phyloP scores from a whole-genome alignment of 2,888 invertebrate genomes.

The Cephus nigrinus region DNA sequence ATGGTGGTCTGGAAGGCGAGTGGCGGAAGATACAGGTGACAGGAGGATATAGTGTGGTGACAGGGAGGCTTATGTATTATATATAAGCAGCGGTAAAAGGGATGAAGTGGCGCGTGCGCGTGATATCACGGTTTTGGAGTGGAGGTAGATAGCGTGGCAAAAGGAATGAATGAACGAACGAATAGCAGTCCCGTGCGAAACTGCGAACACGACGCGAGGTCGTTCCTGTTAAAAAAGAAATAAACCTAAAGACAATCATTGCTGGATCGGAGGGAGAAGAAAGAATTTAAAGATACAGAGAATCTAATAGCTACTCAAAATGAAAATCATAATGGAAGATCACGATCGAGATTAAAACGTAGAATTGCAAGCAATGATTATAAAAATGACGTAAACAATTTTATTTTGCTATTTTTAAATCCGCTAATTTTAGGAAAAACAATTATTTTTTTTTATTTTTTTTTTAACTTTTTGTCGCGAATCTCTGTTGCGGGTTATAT shows the following conservation, averaged over 20 bases:
- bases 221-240: constrained; percentile 17
- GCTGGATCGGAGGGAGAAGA: not conserved
- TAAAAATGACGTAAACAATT: not conserved
- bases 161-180: not conserved
- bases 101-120: not conserved
- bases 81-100: not conserved
- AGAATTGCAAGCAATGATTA: not conserved
- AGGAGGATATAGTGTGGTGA: not conserved
- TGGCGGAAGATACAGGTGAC: not conserved
- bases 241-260: not conserved
- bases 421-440: not conserved
- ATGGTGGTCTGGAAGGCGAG: not conserved
- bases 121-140: not conserved
- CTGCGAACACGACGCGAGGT: constrained; percentile 37
- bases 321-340: not conserved
- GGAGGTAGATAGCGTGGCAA: not conserved
- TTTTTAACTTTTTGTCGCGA: not conserved
- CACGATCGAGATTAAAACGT: not conserved
- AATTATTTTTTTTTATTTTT: no score
- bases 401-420: not conserved
- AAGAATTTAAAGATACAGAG: not conserved
- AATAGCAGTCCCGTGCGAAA: constrained; percentile 47
- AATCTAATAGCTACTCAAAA: not conserved
- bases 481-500: not conserved
- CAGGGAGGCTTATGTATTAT: not conserved